A percentile compares a stretch with the other conserved stretches of the same genome.
phyloP scores from a whole-genome alignment of 2,888 invertebrate species.

The Agrilus biguttatus region DNA sequence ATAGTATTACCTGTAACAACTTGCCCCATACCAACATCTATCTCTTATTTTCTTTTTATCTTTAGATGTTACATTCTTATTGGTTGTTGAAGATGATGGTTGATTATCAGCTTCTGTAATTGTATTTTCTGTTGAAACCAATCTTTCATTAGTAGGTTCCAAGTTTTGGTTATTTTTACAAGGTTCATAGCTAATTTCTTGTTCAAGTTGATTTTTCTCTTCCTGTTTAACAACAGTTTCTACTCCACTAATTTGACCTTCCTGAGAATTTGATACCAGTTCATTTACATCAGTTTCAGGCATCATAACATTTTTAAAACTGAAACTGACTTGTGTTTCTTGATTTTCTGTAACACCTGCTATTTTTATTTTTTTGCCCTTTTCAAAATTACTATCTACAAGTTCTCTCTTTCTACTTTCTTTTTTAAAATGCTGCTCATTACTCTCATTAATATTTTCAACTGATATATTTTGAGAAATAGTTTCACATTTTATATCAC shows the following conservation, averaged over 20 bases:
- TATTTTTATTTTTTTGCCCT: neutral
- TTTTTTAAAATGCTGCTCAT: neutral
- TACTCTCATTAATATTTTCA: slow-evolving; percentile 2
- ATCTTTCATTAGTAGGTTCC: neutral
- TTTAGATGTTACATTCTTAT: slow-evolving; percentile 5
- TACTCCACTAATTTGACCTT: slow-evolving; percentile 1
- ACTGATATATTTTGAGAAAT: neutral
- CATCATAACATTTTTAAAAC: slow-evolving; percentile 1
- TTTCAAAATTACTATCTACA: neutral
- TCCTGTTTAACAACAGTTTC: neutral
- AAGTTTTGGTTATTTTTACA: slow-evolving; percentile 1
- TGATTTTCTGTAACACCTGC: slow-evolving; percentile 3
- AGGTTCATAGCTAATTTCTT: neutral
- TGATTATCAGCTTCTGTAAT: neutral
- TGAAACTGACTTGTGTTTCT: neutral
- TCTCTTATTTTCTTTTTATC: slow-evolving; percentile 25
- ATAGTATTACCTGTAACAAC: slow-evolving; percentile 43
- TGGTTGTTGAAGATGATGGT: slow-evolving; percentile 2
- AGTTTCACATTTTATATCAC: neutral
- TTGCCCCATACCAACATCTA: slow-evolving; percentile 47
- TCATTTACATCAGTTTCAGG: slow-evolving; percentile 3
- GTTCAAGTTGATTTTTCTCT: neutral
- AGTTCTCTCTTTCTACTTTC: neutral
- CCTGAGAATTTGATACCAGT: slow-evolving; percentile 5
- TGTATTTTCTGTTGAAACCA: neutral